Evolutionary conservation across 2,113 vertebrate species (phyloP).

Genomic region (Chascanopsetta lugubris): DNA sequence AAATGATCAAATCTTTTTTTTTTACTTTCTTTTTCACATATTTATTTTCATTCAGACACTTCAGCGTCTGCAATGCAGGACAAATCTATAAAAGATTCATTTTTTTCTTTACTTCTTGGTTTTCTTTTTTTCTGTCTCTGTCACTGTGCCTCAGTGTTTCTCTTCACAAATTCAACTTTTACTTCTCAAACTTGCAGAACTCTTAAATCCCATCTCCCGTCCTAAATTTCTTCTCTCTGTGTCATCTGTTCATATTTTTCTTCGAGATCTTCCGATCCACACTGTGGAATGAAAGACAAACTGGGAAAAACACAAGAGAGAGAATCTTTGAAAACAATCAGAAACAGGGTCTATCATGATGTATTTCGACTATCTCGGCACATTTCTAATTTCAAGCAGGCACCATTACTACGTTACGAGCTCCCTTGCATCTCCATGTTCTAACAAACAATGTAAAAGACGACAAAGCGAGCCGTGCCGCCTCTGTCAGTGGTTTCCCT

Average conservation of each 20-base stretch:
- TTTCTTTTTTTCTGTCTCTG: neutral
- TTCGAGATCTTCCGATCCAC: neutral
- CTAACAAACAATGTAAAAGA: slow-evolving; percentile 53
- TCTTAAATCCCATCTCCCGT: neutral
- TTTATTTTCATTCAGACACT: neutral
- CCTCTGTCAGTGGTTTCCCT: slow-evolving; percentile 52
- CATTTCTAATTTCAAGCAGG: slow-evolving; percentile 45
- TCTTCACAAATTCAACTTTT: neutral
- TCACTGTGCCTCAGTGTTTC: neutral
- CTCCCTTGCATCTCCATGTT: slow-evolving; percentile 47
- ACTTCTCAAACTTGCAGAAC: slow-evolving; percentile 1
- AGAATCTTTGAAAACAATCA: neutral
- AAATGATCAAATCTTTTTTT: too few species aligned
- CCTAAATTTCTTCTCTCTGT: too few species aligned
- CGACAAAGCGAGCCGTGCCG: slow-evolving; percentile 43
- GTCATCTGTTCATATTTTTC: neutral
- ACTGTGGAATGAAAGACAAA: slow-evolving; percentile 5
- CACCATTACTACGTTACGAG: slow-evolving; percentile 31
- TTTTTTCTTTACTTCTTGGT: neutral
- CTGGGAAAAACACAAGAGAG: neutral
- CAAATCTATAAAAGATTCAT: neutral
- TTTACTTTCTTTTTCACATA: neutral
- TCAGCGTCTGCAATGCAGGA: neutral
- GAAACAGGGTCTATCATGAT: neutral
- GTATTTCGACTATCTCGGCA: slow-evolving; percentile 28